Percentiles rank a stretch among this genome's conserved stretches.
These are phyloP conservation scores for Drosophila ficusphila DNA, from an alignment of 1,140 invertebrate genomes.

Conservation along the genomic window DNA sequence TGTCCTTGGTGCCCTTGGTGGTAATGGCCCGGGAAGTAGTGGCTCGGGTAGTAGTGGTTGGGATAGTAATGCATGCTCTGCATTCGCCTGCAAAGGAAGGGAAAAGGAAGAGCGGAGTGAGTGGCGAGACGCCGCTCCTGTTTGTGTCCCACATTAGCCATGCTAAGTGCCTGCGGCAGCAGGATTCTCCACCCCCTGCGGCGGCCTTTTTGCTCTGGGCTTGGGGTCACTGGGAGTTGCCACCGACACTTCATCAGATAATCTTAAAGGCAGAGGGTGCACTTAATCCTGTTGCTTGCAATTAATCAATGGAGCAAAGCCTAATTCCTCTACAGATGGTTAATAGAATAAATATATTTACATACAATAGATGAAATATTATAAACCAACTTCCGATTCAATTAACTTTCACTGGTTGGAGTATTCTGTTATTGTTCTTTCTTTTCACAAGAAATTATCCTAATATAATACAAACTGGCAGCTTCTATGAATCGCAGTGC, in stretches of 20 bases:
- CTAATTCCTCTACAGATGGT: background rate
- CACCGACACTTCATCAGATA: background rate
- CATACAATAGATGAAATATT: no score
- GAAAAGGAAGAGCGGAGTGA: slow-evolving; percentile 15
- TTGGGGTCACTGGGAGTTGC: background rate
- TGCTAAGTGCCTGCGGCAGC: slow-evolving; percentile 35
- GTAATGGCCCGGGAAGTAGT: slow-evolving; percentile 42
- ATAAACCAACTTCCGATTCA: no score
- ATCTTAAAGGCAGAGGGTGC: background rate
- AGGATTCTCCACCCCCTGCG: background rate
- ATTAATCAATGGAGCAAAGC: background rate
- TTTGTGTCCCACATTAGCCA: slow-evolving; percentile 17
- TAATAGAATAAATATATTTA: no score
- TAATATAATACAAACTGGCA: background rate
- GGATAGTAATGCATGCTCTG: slow-evolving; percentile 64
- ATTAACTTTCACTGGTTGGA: no score
- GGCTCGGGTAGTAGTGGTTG: slow-evolving; percentile 44
- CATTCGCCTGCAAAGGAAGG: slow-evolving; percentile 47
- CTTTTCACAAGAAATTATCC: no score
- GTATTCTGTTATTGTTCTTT: no score
- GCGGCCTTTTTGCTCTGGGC: background rate
- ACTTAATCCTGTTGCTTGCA: slow-evolving; percentile 14
- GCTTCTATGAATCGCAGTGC: background rate
- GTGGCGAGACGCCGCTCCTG: slow-evolving; percentile 30
- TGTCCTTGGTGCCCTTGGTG: slow-evolving; percentile 27